Base-by-base conservation (phyloP, 64 coral and sea anemone species). In the Pocillopora damicornis region DNA sequence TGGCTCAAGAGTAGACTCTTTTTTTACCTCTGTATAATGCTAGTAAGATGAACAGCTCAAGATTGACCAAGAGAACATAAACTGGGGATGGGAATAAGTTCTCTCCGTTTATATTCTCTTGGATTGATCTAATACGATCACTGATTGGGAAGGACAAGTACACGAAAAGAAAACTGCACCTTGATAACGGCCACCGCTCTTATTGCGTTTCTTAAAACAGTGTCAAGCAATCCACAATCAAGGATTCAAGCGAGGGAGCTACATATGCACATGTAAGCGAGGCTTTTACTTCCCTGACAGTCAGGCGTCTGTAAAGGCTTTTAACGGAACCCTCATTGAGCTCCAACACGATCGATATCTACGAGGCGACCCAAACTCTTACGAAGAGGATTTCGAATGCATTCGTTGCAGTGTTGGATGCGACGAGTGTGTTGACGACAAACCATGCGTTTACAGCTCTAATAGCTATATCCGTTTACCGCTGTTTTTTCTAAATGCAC, bases 161-260 rank as follows among this genome's bases (percentile, higher is more conserved):
- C 0, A 7, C 7, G 7, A 51, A 51, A 51, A 51, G 7, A 7
- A 51, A 7, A 51, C 42, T 51, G 42, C 7, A 51, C 7, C 42
- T 51, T 51, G 42, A 1, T 7, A 51, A 51, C 42, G 42, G 42
- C 42, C 42, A 4, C 42, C 42, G 7, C 42, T 51, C 42, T 11
- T 78, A 42, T 79, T 13, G 88, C 42, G 12, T 88, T 61, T 77
- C 51, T 37, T 59, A 23, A 58, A 26, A 16, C 77, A 98, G 93
- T 98, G 96, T 80, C 87, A 88, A 12, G 59, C 75, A 11, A 83
- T 95, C 76, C 73, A 51, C 67, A n/a, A 89, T 16, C 72, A 92
- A 67, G 90, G 93, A 11, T 98, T 98, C 64, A 98, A 86, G 61
- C 60, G 89, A 15, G 95, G 92, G 14, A 94, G 92, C 82, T 98